Evolutionary conservation across 2,888 invertebrate genomes (phyloP).

Genomic region (Agrotis segetum): DNA sequence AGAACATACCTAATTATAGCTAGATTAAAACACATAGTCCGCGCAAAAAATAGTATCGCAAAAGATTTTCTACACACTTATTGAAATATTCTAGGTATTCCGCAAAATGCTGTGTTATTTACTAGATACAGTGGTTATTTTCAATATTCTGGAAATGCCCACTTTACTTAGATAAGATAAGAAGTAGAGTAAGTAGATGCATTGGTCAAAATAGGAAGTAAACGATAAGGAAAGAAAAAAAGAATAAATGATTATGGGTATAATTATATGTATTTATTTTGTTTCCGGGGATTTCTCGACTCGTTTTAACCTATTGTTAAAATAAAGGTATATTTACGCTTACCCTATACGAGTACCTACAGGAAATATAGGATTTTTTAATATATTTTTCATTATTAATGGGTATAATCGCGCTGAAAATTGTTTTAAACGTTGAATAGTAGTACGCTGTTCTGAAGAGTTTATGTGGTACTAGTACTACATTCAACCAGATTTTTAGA

Average conservation of each 20-base stretch:
- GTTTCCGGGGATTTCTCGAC: constrained; percentile 27
- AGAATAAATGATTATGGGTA: not conserved
- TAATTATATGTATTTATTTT: constrained; percentile 5
- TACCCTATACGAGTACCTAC: not conserved
- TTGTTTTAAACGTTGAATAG: not conserved
- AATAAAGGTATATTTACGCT: constrained; percentile 1
- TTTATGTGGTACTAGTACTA: too few species aligned
- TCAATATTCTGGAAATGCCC: not conserved
- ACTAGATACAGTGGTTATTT: not conserved
- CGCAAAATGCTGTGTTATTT: not conserved
- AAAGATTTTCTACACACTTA: too few species aligned
- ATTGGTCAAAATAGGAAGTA: not conserved
- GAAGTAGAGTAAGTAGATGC: not conserved
- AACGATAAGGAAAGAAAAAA: constrained; percentile 1
- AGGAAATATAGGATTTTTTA: too few species aligned
- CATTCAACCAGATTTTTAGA: too few species aligned
- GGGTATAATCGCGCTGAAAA: not conserved
- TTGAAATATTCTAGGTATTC: not conserved
- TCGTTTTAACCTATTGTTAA: not conserved
- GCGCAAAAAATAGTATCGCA: too few species aligned
- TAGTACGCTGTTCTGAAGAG: not conserved
- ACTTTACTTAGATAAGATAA: constrained; percentile 23
- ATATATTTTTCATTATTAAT: not conserved
- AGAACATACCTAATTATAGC: too few species aligned
- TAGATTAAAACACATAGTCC: too few species aligned